Conservation (phyloP, 2,113 vertebrate genomes). For the Oreotrochilus melanogaster region DNA sequence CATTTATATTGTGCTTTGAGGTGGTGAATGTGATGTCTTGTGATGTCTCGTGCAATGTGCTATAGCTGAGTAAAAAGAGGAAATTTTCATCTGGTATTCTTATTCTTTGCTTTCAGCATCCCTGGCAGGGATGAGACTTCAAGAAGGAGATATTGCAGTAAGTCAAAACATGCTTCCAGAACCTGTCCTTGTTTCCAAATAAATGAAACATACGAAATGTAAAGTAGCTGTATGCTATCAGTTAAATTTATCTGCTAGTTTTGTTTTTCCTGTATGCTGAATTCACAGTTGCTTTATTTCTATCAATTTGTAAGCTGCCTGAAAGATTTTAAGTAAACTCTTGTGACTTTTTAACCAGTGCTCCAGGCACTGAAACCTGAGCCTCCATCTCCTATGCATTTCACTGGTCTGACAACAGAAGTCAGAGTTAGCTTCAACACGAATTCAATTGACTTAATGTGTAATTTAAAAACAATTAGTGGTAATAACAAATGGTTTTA, state of each 20-base stretch:
- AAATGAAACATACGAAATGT: background rate
- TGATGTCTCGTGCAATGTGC: background rate
- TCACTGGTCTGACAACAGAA: background rate
- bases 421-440: conserved; percentile 1
- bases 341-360: conserved; percentile 35
- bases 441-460: conserved; percentile 70
- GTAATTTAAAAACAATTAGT: conserved; percentile 76
- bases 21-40: background rate
- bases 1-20: background rate
- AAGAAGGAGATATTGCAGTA: conserved; percentile 92
- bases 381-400: background rate
- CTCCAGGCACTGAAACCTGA: background rate
- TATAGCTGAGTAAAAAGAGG: background rate
- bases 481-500: conserved; percentile 70
- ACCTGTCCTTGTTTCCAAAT: background rate
- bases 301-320: conserved; percentile 11
- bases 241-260: background rate
- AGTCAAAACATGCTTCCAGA: conserved; percentile 60
- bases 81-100: background rate
- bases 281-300: background rate
- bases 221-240: background rate
- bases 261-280: background rate
- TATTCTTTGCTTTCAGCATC: conserved; percentile 84
- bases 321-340: conserved; percentile 45
- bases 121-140: conserved; percentile 92